Evolutionary conservation across 2,113 vertebrate species (phyloP).

Genomic region (Microtus pennsylvanicus): DNA sequence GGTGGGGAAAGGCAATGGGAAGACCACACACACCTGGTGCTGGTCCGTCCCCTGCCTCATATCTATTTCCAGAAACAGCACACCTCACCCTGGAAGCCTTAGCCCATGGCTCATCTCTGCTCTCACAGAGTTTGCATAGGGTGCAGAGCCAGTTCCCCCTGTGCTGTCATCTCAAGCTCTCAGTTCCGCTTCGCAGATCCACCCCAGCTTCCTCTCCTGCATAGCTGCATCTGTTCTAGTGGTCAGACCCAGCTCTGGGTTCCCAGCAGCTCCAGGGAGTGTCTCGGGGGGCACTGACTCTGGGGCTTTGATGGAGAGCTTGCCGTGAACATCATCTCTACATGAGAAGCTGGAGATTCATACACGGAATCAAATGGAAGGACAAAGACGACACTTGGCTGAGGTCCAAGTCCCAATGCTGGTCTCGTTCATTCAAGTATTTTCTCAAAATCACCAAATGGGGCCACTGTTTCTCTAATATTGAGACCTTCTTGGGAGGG

Average conservation of each 20-base stretch:
- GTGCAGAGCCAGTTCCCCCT: conserved; percentile 20
- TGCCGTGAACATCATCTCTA: background rate
- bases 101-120: conserved; percentile 69
- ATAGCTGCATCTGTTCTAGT: background rate
- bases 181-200: background rate
- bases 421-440: background rate
- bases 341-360: background rate
- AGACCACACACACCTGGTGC: conserved; percentile 81
- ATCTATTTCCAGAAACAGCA: conserved; percentile 61
- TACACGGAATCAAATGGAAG: background rate
- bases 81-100: conserved; percentile 55
- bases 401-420: background rate
- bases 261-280: background rate
- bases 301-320: background rate
- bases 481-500: background rate
- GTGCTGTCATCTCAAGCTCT: conserved; percentile 32
- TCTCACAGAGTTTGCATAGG: background rate
- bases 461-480: background rate
- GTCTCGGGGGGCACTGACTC: background rate
- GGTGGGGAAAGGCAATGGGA: background rate
- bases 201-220: background rate
- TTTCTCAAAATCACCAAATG: background rate
- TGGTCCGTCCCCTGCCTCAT: conserved; percentile 49
- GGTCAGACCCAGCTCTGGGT: background rate
- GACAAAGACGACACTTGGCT: background rate